Percentiles rank a stretch among this genome's conserved stretches.
Conservation (phyloP, 2,113 vertebrate genomes). For the Pleuronectes platessa region DNA sequence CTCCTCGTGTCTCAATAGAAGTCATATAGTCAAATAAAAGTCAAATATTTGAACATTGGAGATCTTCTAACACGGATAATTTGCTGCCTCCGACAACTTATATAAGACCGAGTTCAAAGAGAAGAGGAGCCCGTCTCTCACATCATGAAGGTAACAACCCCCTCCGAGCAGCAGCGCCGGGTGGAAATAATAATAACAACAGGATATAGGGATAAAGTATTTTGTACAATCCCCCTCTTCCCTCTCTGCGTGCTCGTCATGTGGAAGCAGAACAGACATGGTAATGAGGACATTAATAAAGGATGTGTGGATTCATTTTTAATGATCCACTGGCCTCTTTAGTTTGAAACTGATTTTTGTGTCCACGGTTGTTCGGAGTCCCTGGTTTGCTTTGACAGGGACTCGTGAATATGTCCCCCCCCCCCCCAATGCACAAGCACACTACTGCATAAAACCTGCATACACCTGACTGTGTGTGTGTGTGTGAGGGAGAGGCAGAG, state of each 20-base stretch:
- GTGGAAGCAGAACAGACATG: slow-evolving; percentile 48
- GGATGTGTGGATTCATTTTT: slow-evolving; percentile 76
- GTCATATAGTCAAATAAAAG: neutral
- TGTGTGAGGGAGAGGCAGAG: slow-evolving; percentile 18
- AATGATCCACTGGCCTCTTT: slow-evolving; percentile 73
- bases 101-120: slow-evolving; percentile 11
- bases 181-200: slow-evolving; percentile 32
- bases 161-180: neutral
- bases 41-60: slow-evolving; percentile 14
- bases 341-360: slow-evolving; percentile 55
- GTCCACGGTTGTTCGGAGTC: slow-evolving; percentile 24
- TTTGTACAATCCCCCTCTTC: slow-evolving; percentile 26
- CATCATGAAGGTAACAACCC: neutral
- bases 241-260: slow-evolving; percentile 39
- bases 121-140: neutral
- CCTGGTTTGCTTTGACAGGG: slow-evolving; percentile 17
- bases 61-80: neutral
- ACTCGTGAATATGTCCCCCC: neutral
- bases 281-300: slow-evolving; percentile 78
- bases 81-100: neutral
- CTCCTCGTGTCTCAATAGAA: neutral
- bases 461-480: slow-evolving; percentile 32
- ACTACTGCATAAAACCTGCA: slow-evolving; percentile 40
- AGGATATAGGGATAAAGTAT: slow-evolving; percentile 23
- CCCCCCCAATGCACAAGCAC: slow-evolving; percentile 25